Evolutionary conservation across 2,888 invertebrate genomes (phyloP), one percentile per base, ranked within the genome.

Genomic region (Leptopilina myrica): DNA sequence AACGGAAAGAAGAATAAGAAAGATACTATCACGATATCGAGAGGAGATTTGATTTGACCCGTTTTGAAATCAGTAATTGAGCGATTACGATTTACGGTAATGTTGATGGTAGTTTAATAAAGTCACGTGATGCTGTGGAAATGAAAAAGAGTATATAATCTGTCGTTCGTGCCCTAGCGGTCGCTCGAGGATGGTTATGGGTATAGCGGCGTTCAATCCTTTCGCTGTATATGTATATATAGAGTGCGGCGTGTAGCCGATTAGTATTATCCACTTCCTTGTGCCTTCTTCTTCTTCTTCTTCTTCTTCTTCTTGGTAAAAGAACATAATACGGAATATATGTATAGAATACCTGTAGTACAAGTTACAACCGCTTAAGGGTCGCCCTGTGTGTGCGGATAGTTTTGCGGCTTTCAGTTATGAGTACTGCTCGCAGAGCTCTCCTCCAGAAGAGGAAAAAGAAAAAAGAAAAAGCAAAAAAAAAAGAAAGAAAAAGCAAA

Each of bases 181-280:
- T 46, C 75, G 66, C 49, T 49, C 49, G 49, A 49, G 49, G 49
- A 43, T 40, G 53, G 46, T 69, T 12, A 46, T 65, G 43, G 33
- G 64, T 49, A 26, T 69, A 62, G 26, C 15, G 53, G 65, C 81
- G 82, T 80, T 79, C 80, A 77, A 82, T 85, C 84, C 83, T 81
- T 83, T 20, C 49, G 49, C 7, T 43, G 43, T 7, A 43, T 43
- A 43, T 43, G 43, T 49, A 12, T 49, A 9, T 62, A 20, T 62
- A 62, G 62, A 62, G n/a, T 62, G 62, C n/a, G 20, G 62, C 84
- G 84, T 85, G 85, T 83, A 82, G 87, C 85, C 87, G 88, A 84
- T 85, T 84, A 85, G 84, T 81, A 81, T 81, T 78, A 77, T 53
- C 76, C 83, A 84, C 84, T 84, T 84, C 84, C 84, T 82, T 83